Percentiles rank a stretch among this genome's conserved stretches.
Conservation (phyloP, 2,113 vertebrate species). For the Clupea harengus region DNA sequence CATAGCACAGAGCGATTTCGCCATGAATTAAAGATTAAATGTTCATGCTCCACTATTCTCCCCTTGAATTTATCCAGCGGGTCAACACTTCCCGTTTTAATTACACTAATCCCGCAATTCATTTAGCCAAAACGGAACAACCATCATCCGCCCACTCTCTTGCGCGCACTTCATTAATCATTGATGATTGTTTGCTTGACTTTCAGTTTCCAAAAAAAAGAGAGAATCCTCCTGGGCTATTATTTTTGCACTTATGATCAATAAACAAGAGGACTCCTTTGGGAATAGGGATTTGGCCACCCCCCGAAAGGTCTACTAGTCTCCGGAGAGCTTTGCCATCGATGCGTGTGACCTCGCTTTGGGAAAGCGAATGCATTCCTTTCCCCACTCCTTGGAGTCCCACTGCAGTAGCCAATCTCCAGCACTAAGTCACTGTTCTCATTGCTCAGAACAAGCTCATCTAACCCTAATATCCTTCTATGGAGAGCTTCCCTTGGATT, state of each 20-base stretch:
- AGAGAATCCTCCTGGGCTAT: conserved; percentile 11
- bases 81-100: not conserved
- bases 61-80: conserved; percentile 10
- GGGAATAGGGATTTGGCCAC: not conserved
- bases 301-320: conserved; percentile 7
- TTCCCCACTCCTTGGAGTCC: not conserved
- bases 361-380: conserved; percentile 24
- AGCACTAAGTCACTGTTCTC: not conserved
- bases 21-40: conserved; percentile 14
- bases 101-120: not conserved
- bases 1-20: not conserved
- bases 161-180: conserved; percentile 13
- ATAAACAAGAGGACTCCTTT: conserved; percentile 24
- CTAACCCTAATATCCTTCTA: not conserved
- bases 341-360: conserved; percentile 30
- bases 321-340: conserved; percentile 19
- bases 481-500: not conserved
- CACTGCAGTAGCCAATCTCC: not conserved
- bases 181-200: conserved; percentile 26
- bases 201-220: conserved; percentile 18
- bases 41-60: not conserved
- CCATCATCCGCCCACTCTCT: not conserved
- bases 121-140: not conserved
- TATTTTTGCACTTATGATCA: conserved; percentile 17
- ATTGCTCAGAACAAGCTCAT: not conserved